Conservation (phyloP, 2,113 vertebrate species). For the Thryonomys swinderianus region DNA sequence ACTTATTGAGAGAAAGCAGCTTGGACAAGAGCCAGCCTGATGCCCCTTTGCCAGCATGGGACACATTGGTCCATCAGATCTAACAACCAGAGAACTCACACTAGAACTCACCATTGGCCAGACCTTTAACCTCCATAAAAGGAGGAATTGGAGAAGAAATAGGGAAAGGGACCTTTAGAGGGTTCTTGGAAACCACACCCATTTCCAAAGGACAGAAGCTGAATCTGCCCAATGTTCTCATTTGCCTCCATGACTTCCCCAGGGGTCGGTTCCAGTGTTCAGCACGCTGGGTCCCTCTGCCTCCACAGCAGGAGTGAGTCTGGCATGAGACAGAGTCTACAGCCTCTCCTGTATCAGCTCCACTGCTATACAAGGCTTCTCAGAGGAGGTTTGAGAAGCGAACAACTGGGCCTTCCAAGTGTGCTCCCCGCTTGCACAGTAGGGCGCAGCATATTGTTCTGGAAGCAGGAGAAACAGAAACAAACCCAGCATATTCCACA, state of each 20-base stretch:
- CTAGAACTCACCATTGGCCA: not conserved
- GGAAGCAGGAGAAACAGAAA: not conserved
- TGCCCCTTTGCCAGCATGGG: not conserved
- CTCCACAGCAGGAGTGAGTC: not conserved
- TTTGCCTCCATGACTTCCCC: not conserved
- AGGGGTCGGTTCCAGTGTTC: not conserved
- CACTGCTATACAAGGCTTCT: not conserved
- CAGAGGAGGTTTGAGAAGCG: not conserved
- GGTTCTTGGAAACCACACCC: not conserved
- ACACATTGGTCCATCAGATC: not conserved
- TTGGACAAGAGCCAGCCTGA: not conserved
- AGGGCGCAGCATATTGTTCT: not conserved
- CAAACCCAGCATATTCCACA: not conserved
- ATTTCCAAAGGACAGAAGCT: not conserved
- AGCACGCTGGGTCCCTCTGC: not conserved
- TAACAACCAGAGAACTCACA: not conserved
- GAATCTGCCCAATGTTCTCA: not conserved
- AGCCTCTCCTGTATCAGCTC: not conserved
- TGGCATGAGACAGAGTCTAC: not conserved
- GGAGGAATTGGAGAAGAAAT: not conserved
- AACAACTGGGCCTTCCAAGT: not conserved
- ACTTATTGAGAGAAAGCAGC: not conserved
- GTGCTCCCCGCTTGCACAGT: rapidly evolving
- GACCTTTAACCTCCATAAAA: not conserved
- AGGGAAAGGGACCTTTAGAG: not conserved